Base-by-base conservation (phyloP, 2,113 vertebrate genomes). In the Dipodomys merriami region DNA sequence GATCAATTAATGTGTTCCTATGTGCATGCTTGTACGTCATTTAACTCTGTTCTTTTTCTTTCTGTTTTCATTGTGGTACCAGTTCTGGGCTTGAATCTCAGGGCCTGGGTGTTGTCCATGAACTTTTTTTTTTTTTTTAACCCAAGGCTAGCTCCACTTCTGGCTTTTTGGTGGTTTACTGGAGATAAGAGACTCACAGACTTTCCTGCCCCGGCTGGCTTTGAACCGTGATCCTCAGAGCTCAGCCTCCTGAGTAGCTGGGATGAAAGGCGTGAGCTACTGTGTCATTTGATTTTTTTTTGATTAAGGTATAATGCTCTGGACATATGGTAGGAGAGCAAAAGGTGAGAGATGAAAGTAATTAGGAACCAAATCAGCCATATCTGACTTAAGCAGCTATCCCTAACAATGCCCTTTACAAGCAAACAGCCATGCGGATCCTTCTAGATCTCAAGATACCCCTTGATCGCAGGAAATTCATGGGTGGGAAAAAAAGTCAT, bases 401-500 rank as follows among this genome's bases (percentile, higher is more conserved):
- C 49, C 15, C 22, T 57, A 2, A 22, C 53, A 69, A 33, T 5
- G 33, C 33, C 53, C 90, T 78, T 83, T 83, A 44, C 7, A 83
- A 81, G 0, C 1, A 33, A 53, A 11, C 1, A 64, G 49, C 39
- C 76, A 35, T 23, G 39, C 6, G 53, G 68, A 35, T 30, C 20
- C 18, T 68, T 60, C 53, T 79, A 80, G 80, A 77, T 30, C 62
- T 79, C 11, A 49, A 49, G 49, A 49, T 49, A 49, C 12, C 46
- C 67, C 35, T 33, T 67, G 60, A 67, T 73, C 16, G 83, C 29
- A 85, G 13, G 33, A 49, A 60, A 76, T 39, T 78, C 33, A 73
- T 33, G 83, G n/a, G 2, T 44, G 83, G 57, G 86, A 91, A 83
- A 90, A 90, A 35, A 76, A 92, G 65, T 49, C 30, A 46, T 5